Evolutionary conservation across 2,113 vertebrate species (phyloP).

Genomic region (Aleadryas rufinucha): DNA sequence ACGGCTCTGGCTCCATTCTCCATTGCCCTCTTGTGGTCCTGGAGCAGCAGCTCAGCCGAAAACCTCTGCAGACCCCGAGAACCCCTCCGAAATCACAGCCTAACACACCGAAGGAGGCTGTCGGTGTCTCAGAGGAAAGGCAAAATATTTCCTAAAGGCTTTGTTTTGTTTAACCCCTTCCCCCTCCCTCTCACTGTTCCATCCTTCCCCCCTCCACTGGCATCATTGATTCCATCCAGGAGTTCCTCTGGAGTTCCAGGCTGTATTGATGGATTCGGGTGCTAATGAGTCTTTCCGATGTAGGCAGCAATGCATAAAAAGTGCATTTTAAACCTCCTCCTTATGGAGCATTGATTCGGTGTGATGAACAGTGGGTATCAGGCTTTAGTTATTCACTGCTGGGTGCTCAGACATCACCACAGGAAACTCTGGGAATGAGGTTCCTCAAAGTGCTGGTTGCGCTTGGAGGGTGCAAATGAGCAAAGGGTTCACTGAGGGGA

Average conservation of each 20-base stretch:
- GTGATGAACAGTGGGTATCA: background rate
- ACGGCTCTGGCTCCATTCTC: background rate
- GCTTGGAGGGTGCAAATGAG: background rate
- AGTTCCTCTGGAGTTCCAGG: slow-evolving; percentile 13
- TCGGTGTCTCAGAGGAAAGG: background rate
- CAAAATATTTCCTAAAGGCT: background rate
- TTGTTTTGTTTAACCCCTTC: background rate
- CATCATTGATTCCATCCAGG: background rate
- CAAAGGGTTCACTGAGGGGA: background rate
- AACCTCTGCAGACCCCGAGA: background rate
- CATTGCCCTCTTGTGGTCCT: slow-evolving; percentile 50
- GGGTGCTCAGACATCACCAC: background rate
- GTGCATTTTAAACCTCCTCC: background rate
- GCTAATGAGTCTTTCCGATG: background rate
- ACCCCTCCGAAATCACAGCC: background rate
- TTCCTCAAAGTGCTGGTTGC: background rate
- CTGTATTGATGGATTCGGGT: slow-evolving; percentile 19
- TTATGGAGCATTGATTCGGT: background rate
- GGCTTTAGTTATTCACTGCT: background rate
- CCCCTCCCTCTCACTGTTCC: background rate
- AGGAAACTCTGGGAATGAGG: background rate
- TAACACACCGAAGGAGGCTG: background rate
- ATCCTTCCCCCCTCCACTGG: background rate
- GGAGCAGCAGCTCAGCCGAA: background rate
- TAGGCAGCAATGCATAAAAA: background rate